Evolutionary conservation across 2,113 vertebrate species (phyloP), one percentile per base, ranked within the genome.

Genomic region (Indri indri): DNA sequence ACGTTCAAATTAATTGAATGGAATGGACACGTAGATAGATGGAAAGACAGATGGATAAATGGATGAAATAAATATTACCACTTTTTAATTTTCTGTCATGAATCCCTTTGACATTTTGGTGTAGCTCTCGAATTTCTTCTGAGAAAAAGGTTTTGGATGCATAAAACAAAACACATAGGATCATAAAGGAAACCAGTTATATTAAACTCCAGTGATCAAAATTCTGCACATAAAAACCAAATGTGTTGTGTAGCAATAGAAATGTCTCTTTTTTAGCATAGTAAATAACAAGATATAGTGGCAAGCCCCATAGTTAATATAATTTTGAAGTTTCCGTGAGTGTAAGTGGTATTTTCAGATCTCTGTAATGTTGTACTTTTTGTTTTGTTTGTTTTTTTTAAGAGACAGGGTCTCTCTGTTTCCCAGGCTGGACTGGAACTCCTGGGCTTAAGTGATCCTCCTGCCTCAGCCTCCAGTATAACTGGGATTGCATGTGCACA

Each of bases 151-250:
- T 16, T n/a, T 22, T 57, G 27, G 63, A 73, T 50, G 5, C 5
- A 81, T 59, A 59, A 80, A 80, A 70, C 68, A 59, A 81, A 95
- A 74, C 30, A 27, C 5, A 80, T 30, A 57, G 17, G 10, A 47
- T 77, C 23, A 66, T 23, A 65, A 52, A 87, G 70, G 54, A 95
- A 96, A 82, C 3, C 11, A 63, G 30, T 89, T 83, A 73, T 45
- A 66, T 68, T 74, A 95, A 94, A 50, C 52, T 90, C 30, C 16
- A 88, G 1, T 82, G 47, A 82, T 88, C 25, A 81, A 93, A 96
- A 95, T 65, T 83, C 22, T 52, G 22, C 50, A 91, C 40, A 34
- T 77, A 30, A 65, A 82, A 88, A 90, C 1, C 1, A 59, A 65
- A 52, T 68, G 30, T 76, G 23, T 52, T 52, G 91, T 45, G 2